phyloP scores from a whole-genome alignment of 1,140 invertebrate species.

The Lepidostoma basale region DNA sequence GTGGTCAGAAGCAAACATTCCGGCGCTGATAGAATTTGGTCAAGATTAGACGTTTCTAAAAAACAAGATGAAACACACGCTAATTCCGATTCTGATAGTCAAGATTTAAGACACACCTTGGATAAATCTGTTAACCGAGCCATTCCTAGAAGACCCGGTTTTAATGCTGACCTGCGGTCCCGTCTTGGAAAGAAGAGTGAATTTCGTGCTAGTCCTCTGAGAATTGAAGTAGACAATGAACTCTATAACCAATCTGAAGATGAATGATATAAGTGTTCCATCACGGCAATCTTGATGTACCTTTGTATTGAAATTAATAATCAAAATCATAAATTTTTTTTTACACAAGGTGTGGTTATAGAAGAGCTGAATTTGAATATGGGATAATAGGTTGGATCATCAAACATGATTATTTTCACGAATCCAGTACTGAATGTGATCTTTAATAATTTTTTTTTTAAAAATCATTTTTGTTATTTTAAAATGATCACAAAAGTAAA shows the following conservation, averaged over 20 bases:
- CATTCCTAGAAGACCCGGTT: constrained; percentile 12
- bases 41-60: constrained; percentile 59
- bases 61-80: constrained; percentile 50
- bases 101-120: constrained; percentile 31
- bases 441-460: no score
- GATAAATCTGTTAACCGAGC: neutral
- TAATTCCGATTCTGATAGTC: constrained; percentile 37
- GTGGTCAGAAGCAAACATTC: constrained; percentile 54
- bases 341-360: no score
- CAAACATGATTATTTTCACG: no score
- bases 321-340: no score
- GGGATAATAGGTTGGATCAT: no score
- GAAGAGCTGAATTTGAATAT: no score
- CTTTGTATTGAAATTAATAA: no score
- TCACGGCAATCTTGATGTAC: neutral
- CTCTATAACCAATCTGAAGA: constrained; percentile 34
- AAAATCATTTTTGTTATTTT: no score
- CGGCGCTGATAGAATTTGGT: constrained; percentile 63
- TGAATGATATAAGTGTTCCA: constrained; percentile 14
- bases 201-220: constrained; percentile 50
- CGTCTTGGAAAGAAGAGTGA: constrained; percentile 54
- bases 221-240: constrained; percentile 61
- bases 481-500: no score
- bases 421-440: no score
- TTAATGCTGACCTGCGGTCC: constrained; percentile 52